Evolutionary conservation across 2,797 vertebrate species (phyloP).

Genomic region (Diceros bicornis): DNA sequence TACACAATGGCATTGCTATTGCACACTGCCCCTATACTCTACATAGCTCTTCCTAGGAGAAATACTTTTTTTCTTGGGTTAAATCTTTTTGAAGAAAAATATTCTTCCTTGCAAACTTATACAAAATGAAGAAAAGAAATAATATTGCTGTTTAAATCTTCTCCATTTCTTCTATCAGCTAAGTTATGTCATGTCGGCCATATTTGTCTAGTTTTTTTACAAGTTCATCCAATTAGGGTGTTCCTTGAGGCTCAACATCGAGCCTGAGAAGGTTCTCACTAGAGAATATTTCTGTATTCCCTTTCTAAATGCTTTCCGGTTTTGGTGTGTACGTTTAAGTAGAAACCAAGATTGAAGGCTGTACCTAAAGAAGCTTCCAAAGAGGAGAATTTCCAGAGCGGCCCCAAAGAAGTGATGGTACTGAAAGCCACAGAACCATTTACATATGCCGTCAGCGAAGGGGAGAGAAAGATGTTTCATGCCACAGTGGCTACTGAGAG

Average conservation of each 20-base stretch:
- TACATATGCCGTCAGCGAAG: neutral
- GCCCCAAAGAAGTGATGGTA: slow-evolving; percentile 64
- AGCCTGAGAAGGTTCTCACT: neutral
- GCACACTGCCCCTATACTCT: neutral
- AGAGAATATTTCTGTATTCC: neutral
- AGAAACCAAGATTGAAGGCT: neutral
- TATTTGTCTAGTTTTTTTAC: neutral
- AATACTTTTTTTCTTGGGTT: neutral
- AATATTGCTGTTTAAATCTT: neutral
- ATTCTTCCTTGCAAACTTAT: neutral
- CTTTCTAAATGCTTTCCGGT: neutral
- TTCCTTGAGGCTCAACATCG: neutral
- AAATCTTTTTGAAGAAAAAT: neutral
- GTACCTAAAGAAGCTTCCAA: neutral
- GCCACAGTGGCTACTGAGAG: slow-evolving; percentile 72
- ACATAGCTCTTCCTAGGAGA: neutral
- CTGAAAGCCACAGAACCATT: slow-evolving; percentile 59
- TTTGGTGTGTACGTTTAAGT: neutral
- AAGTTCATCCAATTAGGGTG: neutral
- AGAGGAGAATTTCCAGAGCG: neutral
- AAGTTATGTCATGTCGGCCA: neutral
- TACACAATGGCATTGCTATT: neutral
- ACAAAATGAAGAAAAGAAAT: neutral
- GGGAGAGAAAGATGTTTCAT: slow-evolving; percentile 45
- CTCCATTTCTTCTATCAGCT: neutral